Base-by-base conservation (phyloP, 2,797 vertebrate genomes). In the Chelidonichthys spinosus region DNA sequence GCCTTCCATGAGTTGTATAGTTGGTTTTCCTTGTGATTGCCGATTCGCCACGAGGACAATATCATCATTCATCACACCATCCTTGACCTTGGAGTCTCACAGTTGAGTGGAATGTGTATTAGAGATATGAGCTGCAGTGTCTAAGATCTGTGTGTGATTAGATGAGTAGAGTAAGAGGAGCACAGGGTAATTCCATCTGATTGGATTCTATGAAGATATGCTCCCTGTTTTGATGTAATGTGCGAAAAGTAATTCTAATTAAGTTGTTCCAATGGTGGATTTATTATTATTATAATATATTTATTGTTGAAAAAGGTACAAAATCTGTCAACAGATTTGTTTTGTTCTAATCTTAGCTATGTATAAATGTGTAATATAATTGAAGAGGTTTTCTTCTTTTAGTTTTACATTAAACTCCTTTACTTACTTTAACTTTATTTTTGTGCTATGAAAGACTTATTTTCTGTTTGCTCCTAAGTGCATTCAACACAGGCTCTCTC, bases 201-300 rank as follows among this genome's bases (percentile, higher is more conserved):
- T 43, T 76, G 44, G 61, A 47, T 39, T 69, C 11, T 55, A 17
- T 52, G n/a, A 55, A 63, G 36, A 54, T 49, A 32, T 6, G 42
- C 17, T 49, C 17, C 53, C 9, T 42, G 44, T 62, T 44, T 63
- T 42, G 17, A 42, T n/a, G 18, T 43, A 59, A 6, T 46, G 47
- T 64, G 43, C 78, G 43, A 32, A 79, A 37, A 15, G 8, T n/a
- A 49, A 64, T 78, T 65, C 2, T 35, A 70, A 79, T 71, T 10
- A 39, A 68, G 46, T 60, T 11, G 9, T 7, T 9, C 11, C 35
- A n/a, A 2, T 39, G 11, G 18, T 25, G 46, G 33, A 37, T 1
- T 9, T 43, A 42, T 37, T 50, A 44, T 36, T 25, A 1, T 58
- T 17, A 25, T 25, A 1, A 25, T 25, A 25, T 25, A 25, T 63